Evolutionary conservation across 2,113 vertebrate species (phyloP), one percentile per base, ranked within the genome.

Genomic region (Heterochromis multidens): DNA sequence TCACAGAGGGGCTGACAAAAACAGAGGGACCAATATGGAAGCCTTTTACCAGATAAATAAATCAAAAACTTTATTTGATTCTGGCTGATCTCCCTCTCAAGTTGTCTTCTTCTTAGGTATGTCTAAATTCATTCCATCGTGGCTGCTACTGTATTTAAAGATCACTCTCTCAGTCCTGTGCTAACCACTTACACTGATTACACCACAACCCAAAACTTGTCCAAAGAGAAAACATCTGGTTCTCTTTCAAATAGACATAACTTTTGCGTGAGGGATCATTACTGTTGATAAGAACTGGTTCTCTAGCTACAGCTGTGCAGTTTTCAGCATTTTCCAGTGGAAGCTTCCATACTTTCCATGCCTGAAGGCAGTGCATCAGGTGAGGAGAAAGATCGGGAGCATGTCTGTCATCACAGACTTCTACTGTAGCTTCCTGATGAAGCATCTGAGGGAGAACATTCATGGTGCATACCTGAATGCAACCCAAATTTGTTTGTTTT

Each of bases 281-380:
- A 8, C 52, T 54, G 49, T 2, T 19, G 37, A 70, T 27, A 23
- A 70, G 0, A 70, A 27, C 65, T 70, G 40, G 0, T 46, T 67
- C 43, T 43, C 43, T 35, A 67, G 25, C 40, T 0, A 49, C 25
- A 49, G 5, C 25, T 72, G 25, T 2, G 27, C 0, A 72, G 40
- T 12, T 72, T 46, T 72, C 46, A 49, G 19, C 63, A 43, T 35
- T 67, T 67, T 67, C 0, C 63, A 67, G 7, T 27, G 16, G 11
- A 1, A 19, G 25, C 23, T 27, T 21, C 29, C 19, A 25, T 29
- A 49, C 65, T 72, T 72, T 72, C 46, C 40, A 29, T 19, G 46
- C 40, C 65, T 29, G 40, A 29, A 29, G 1, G 25, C 46, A 49
- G 40, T 49, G 25, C 40, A 72, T 0, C 65, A 0, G 5, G 2